Conservation (phyloP, 2,888 invertebrate genomes). For the Vanessa cardui region DNA sequence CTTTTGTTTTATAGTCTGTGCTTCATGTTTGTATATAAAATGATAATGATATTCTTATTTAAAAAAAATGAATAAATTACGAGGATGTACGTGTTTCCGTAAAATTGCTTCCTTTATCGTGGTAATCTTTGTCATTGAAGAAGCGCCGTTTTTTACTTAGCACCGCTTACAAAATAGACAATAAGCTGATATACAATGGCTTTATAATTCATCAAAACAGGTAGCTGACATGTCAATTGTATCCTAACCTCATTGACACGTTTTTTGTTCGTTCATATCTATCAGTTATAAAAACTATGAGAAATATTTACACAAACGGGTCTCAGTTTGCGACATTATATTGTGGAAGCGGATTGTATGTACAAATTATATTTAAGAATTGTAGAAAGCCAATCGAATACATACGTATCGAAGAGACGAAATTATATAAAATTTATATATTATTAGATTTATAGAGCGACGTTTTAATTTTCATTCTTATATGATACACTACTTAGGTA, state of each 20-base stretch:
- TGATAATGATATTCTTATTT: no score
- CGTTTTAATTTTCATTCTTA: no score
- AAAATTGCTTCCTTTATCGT: neutral
- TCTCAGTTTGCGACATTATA: constrained; percentile 58
- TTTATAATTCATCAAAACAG: constrained; percentile 29
- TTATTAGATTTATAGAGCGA: neutral
- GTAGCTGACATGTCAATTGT: constrained; percentile 30
- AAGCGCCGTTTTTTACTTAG: constrained; percentile 10
- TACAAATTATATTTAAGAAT: constrained; percentile 43
- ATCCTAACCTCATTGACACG: constrained; percentile 32
- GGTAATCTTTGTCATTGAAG: constrained; percentile 18
- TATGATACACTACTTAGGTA: no score
- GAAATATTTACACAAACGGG: constrained; percentile 31
- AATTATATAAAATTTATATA: neutral
- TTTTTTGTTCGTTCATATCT: constrained; percentile 32
- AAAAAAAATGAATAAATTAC: no score
- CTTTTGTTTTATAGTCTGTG: no score
- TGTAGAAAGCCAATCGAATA: constrained; percentile 21
- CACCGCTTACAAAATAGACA: constrained; percentile 11
- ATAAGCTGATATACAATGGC: constrained; percentile 20
- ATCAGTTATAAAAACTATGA: constrained; percentile 34
- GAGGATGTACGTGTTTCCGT: neutral
- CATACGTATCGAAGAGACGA: neutral
- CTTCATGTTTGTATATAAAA: no score
- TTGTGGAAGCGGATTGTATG: constrained; percentile 45